A percentile compares a stretch with the other conserved stretches of the same genome.
Evolutionary conservation across 2,888 invertebrate genomes (phyloP).

Genomic region (Drosophila nigricruria): DNA sequence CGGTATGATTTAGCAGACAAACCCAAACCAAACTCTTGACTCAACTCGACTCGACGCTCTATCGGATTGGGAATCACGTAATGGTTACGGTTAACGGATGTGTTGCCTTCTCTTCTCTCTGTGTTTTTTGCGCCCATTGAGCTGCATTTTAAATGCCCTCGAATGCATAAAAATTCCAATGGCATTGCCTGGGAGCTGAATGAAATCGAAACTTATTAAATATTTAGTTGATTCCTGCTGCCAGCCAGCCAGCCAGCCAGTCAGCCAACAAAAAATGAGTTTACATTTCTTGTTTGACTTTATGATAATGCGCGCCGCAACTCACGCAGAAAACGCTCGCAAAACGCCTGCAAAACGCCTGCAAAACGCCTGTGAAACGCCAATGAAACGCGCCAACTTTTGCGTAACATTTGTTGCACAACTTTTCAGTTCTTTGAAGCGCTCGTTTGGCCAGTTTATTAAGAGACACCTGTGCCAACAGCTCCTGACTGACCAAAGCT

Average conservation of each 20-base stretch:
- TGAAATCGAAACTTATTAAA: constrained; percentile 85
- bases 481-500: constrained; percentile 13
- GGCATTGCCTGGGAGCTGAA: constrained; percentile 48
- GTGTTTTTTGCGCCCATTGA: constrained; percentile 58
- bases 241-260: neutral
- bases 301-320: constrained; percentile 77
- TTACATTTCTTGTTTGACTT: constrained; percentile 80
- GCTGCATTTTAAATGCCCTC: constrained; percentile 80
- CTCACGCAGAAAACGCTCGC: constrained; percentile 24
- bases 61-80: constrained; percentile 68
- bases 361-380: constrained; percentile 10
- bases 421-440: constrained; percentile 25
- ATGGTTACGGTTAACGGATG: constrained; percentile 65
- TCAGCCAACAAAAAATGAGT: constrained; percentile 67
- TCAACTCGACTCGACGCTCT: constrained; percentile 1
- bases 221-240: constrained; percentile 76
- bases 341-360: constrained; percentile 21
- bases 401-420: constrained; percentile 34
- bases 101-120: constrained; percentile 24
- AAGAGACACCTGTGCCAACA: constrained; percentile 33
- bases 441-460: constrained; percentile 37
- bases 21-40: constrained; percentile 2
- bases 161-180: constrained; percentile 63
- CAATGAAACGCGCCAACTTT: constrained; percentile 10
- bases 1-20: constrained; percentile 64